These are phyloP conservation scores for Pteropus rufus DNA, from an alignment of 2,797 vertebrate genomes.

Conservation along the genomic window DNA sequence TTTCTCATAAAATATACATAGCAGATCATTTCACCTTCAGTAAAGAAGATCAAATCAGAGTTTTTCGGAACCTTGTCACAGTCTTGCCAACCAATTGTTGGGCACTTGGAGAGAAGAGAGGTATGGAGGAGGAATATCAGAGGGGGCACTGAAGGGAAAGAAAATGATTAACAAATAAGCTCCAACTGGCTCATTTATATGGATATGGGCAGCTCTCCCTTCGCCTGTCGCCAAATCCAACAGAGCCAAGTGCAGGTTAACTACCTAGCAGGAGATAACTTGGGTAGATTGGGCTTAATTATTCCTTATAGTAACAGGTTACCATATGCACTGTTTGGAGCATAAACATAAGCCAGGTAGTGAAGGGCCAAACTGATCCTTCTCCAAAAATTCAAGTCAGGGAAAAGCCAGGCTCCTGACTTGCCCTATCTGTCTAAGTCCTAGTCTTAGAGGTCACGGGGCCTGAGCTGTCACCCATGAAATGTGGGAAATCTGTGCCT, in stretches of 20 bases:
- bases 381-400: background rate
- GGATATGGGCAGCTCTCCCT: slow-evolving; percentile 11
- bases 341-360: slow-evolving; percentile 33
- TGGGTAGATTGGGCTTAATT: slow-evolving; percentile 38
- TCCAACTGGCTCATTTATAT: slow-evolving; percentile 22
- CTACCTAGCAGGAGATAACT: slow-evolving; percentile 51
- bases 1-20: slow-evolving; percentile 81
- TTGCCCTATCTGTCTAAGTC: background rate
- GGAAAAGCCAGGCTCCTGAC: background rate
- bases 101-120: background rate
- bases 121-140: background rate
- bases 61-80: background rate
- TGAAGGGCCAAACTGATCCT: background rate
- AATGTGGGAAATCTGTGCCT: background rate
- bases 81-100: background rate
- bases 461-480: background rate
- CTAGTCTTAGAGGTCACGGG: background rate
- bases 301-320: slow-evolving; percentile 42
- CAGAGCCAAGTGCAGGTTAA: slow-evolving; percentile 63
- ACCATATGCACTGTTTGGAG: slow-evolving; percentile 14
- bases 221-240: slow-evolving; percentile 1
- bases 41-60: slow-evolving; percentile 70
- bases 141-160: background rate
- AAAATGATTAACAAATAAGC: background rate
- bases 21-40: slow-evolving; percentile 70